A percentile compares a stretch with the other conserved stretches of the same genome.
Evolutionary conservation across 2,888 invertebrate genomes (phyloP).

Genomic region (Xylota sylvarum): DNA sequence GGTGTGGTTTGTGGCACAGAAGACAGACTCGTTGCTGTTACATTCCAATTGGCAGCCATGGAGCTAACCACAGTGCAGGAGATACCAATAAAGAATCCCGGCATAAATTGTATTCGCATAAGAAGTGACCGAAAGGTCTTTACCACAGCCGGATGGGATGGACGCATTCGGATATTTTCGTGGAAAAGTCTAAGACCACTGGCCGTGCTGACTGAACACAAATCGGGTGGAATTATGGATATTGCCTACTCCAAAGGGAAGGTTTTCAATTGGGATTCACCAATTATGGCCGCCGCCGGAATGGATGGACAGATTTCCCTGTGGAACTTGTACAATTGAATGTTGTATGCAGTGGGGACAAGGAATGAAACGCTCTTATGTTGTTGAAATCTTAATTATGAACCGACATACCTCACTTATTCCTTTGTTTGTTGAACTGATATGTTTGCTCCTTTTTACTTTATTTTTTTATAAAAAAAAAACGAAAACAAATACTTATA

Average conservation of each 20-base stretch:
- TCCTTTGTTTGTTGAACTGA: constrained; percentile 34
- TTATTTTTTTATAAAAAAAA: background rate
- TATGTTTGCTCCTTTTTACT: constrained; percentile 15
- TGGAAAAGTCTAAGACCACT: constrained; percentile 91
- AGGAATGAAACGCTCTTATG: background rate
- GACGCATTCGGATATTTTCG: constrained; percentile 90
- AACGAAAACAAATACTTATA: background rate
- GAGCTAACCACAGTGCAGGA: constrained; percentile 87
- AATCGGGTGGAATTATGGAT: constrained; percentile 89
- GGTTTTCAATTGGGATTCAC: constrained; percentile 89
- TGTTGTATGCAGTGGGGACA: background rate
- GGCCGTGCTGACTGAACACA: constrained; percentile 91
- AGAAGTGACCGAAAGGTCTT: constrained; percentile 90
- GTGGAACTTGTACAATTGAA: constrained; percentile 92
- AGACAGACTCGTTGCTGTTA: constrained; percentile 82
- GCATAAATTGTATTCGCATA: constrained; percentile 89
- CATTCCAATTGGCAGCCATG: constrained; percentile 82
- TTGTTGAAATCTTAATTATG: background rate
- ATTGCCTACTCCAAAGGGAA: constrained; percentile 89
- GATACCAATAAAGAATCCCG: constrained; percentile 89
- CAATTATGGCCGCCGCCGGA: constrained; percentile 91
- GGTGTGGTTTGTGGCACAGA: constrained; percentile 88
- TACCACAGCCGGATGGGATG: constrained; percentile 91
- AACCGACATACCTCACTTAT: constrained; percentile 16
- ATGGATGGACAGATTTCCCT: constrained; percentile 91